Evolutionary conservation across 2,113 vertebrate species (phyloP).

Genomic region (Piliocolobus tephrosceles): DNA sequence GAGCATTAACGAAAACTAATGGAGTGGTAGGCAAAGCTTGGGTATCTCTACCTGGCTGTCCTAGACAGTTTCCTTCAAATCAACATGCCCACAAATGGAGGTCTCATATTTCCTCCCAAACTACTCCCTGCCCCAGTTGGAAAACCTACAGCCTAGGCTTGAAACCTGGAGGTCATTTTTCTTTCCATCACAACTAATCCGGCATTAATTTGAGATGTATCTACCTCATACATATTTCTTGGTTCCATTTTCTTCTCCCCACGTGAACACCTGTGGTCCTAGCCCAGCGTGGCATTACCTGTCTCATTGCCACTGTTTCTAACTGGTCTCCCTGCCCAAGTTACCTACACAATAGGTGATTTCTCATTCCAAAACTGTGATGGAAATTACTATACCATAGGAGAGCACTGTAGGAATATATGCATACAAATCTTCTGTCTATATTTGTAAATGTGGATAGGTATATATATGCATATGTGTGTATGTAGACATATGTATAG

Average conservation of each 20-base stretch:
- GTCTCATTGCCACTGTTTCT: not conserved
- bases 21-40: not conserved
- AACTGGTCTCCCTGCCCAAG: not conserved
- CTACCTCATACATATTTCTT: not conserved
- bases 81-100: not conserved
- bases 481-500: not conserved
- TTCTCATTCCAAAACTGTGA: not conserved
- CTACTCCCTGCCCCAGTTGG: not conserved
- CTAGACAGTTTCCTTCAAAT: not conserved
- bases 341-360: not conserved
- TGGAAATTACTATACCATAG: not conserved
- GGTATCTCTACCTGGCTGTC: slow-evolving; percentile 7
- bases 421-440: not conserved
- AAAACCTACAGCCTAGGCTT: not conserved
- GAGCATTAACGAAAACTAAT: not conserved
- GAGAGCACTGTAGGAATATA: not conserved
- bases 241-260: not conserved
- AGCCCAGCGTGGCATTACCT: not conserved
- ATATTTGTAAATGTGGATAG: not conserved
- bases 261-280: not conserved
- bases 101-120: not conserved
- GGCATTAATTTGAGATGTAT: not conserved
- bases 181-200: not conserved
- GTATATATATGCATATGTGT: not conserved
- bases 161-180: not conserved